Conservation (phyloP, 2,113 vertebrate genomes). For the Malurus cyaneus region DNA sequence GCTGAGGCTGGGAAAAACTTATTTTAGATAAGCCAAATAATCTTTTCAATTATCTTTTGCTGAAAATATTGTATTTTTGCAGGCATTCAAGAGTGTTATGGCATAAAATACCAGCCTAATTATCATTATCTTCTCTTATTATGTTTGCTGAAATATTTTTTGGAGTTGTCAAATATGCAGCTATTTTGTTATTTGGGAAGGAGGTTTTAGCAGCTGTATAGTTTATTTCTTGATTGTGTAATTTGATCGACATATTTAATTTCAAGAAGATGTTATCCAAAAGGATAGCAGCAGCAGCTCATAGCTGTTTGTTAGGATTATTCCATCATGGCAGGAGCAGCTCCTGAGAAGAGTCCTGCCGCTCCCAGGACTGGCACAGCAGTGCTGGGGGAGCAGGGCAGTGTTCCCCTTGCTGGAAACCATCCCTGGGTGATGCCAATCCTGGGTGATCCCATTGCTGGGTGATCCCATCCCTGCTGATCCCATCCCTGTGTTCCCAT, state of each 20-base stretch:
- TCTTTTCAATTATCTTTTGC: conserved; percentile 66
- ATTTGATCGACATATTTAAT: background rate
- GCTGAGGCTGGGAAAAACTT: conserved; percentile 48
- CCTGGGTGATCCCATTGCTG: too few relatives aligned
- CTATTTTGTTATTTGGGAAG: conserved; percentile 47
- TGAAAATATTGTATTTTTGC: conserved; percentile 63
- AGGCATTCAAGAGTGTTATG: conserved; percentile 19
- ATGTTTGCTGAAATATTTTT: conserved; percentile 54
- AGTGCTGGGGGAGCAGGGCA: background rate
- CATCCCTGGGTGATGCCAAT: too few relatives aligned
- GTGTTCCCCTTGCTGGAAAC: too few relatives aligned
- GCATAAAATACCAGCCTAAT: conserved; percentile 50
- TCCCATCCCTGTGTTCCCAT: too few relatives aligned
- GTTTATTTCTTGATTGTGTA: background rate
- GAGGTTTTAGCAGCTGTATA: conserved; percentile 4
- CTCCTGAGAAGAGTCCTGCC: background rate
- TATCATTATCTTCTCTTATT: conserved; percentile 57
- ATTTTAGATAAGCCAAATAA: conserved; percentile 71
- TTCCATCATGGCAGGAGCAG: background rate
- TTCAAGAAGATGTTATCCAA: background rate
- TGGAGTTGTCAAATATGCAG: conserved; percentile 47
- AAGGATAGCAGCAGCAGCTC: background rate
- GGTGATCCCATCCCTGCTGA: too few relatives aligned
- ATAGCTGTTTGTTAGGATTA: background rate
- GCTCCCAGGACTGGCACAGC: fast-evolving